Evolutionary conservation across 1,140 invertebrate genomes (phyloP).

Genomic region (Lysiphlebus fabarum): DNA sequence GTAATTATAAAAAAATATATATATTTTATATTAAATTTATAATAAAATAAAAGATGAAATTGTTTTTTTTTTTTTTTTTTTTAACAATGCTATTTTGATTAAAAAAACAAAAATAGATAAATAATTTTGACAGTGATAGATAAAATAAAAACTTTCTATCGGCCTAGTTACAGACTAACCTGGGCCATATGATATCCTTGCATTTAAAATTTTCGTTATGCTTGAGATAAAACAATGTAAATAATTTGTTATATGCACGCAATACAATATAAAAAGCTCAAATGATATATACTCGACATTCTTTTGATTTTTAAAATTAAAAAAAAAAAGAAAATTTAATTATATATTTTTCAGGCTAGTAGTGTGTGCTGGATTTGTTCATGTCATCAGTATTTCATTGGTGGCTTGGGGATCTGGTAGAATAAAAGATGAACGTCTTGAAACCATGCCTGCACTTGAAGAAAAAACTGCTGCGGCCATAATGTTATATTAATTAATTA

Average conservation of each 20-base stretch:
- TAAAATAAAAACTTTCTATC: too few species aligned
- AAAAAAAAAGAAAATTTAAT: conserved; percentile 4
- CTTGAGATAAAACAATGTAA: conserved; percentile 16
- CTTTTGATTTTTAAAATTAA: not conserved
- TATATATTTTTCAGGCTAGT: conserved; percentile 64
- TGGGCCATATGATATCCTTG: not conserved
- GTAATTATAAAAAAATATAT: conserved; percentile 46
- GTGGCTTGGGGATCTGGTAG: conserved; percentile 71
- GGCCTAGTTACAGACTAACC: too few species aligned
- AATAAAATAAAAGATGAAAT: not conserved
- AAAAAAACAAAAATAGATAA: not conserved
- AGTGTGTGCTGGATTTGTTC: conserved; percentile 67
- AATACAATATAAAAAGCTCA: conserved; percentile 1
- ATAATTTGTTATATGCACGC: not conserved
- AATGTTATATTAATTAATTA: conserved; percentile 68
- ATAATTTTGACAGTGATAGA: too few species aligned
- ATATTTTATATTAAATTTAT: not conserved
- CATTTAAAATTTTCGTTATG: conserved; percentile 1
- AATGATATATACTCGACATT: not conserved
- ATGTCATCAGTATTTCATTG: conserved; percentile 72
- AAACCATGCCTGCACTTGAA: conserved; percentile 66
- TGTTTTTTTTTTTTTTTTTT: conserved; percentile 4
- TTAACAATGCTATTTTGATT: too few species aligned
- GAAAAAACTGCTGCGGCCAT: conserved; percentile 82
- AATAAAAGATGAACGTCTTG: conserved; percentile 60